Evolutionary conservation across 2,888 invertebrate genomes (phyloP).

Genomic region (Neoaliturus tenellus): DNA sequence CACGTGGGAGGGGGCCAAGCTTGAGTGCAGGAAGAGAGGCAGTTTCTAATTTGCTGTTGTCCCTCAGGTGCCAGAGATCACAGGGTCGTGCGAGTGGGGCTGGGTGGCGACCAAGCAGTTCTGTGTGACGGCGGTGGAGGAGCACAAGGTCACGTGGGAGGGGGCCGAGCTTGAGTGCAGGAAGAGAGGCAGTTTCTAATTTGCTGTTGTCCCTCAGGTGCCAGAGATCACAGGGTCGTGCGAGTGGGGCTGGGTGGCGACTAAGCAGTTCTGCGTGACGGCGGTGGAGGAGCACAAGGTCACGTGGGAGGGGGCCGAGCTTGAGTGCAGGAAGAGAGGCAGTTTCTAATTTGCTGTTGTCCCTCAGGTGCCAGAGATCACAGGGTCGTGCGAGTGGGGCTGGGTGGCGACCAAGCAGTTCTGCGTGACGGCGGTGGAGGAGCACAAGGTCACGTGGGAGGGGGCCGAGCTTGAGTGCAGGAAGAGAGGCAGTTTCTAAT

Average conservation of each 20-base stretch:
- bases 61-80: constrained; percentile 77
- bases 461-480: constrained; percentile 67
- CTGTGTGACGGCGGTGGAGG: constrained; percentile 79
- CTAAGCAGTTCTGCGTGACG: constrained; percentile 81
- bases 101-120: constrained; percentile 82
- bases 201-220: constrained; percentile 72
- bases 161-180: constrained; percentile 81
- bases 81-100: constrained; percentile 79
- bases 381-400: constrained; percentile 71
- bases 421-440: constrained; percentile 79
- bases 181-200: not conserved
- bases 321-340: constrained; percentile 76
- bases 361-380: constrained; percentile 67
- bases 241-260: constrained; percentile 80
- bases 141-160: constrained; percentile 78
- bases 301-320: constrained; percentile 82
- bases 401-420: constrained; percentile 82
- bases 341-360: constrained; percentile 72
- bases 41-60: constrained; percentile 65
- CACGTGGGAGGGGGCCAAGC: too few species aligned
- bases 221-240: constrained; percentile 80
- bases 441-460: constrained; percentile 67
- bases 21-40: constrained; percentile 69
- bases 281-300: constrained; percentile 76
- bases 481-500: not conserved